Percentiles rank a stretch among this genome's conserved stretches.
Conservation (phyloP, 2,797 vertebrate genomes). For the Onychomys leucogaster region DNA sequence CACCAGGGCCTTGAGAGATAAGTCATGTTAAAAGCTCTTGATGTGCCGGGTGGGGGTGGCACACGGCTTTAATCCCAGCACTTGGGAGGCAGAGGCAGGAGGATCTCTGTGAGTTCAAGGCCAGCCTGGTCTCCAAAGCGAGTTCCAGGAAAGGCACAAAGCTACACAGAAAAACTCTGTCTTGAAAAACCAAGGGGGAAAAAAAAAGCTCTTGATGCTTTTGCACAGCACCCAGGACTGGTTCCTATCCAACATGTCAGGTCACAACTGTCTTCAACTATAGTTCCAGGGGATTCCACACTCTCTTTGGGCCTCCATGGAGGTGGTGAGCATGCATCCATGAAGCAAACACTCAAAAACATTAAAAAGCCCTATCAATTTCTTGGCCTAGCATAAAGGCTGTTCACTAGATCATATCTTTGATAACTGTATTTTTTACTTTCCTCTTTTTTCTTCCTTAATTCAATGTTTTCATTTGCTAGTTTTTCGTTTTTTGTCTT, state of each 20-base stretch:
- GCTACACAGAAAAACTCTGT: no score
- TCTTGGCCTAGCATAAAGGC: not conserved
- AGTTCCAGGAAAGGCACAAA: no score
- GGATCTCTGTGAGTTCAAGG: no score
- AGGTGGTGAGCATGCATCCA: not conserved
- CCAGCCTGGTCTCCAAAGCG: no score
- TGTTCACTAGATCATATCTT: not conserved
- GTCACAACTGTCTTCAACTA: not conserved
- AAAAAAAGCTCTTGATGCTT: not conserved
- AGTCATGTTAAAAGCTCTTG: not conserved
- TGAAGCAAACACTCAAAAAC: not conserved
- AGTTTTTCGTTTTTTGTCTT: not conserved
- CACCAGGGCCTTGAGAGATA: not conserved
- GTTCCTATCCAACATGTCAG: not conserved
- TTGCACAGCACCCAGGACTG: not conserved
- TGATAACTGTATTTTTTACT: not conserved
- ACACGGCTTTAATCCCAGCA: no score
- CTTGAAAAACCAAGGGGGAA: no score
- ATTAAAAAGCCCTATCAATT: not conserved
- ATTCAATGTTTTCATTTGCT: constrained; percentile 37
- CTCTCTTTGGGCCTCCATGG: not conserved
- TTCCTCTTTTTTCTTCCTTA: constrained; percentile 16
- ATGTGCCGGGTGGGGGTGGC: no score
- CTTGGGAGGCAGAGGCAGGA: no score
- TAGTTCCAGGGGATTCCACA: not conserved